Conservation (phyloP, 1,140 invertebrate species). For the Zaprionus lachaisei region DNA sequence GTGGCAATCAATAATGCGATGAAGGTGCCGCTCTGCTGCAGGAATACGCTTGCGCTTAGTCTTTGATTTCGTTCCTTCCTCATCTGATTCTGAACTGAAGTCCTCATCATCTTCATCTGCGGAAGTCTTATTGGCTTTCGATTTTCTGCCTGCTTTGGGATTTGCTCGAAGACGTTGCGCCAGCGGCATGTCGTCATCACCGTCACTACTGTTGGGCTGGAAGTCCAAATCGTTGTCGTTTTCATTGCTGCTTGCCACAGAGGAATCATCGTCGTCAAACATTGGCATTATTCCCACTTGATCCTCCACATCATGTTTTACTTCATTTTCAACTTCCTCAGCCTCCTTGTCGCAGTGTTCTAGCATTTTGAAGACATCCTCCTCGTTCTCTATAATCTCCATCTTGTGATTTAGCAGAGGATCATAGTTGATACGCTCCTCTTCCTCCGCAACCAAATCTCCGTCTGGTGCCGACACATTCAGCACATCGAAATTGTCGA, state of each 20-base stretch:
- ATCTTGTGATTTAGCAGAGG: slow-evolving; percentile 79
- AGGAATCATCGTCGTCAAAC: slow-evolving; percentile 42
- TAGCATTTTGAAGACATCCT: slow-evolving; percentile 81
- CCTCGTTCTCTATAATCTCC: slow-evolving; percentile 78
- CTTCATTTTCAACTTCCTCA: slow-evolving; percentile 59
- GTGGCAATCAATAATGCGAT: slow-evolving; percentile 78
- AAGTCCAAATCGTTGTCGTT: slow-evolving; percentile 52
- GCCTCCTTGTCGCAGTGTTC: slow-evolving; percentile 79
- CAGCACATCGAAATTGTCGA: slow-evolving; percentile 60
- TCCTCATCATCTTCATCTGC: slow-evolving; percentile 34
- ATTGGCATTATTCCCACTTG: slow-evolving; percentile 36
- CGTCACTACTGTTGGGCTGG: slow-evolving; percentile 64
- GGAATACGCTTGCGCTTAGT: slow-evolving; percentile 60
- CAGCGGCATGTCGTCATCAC: slow-evolving; percentile 72
- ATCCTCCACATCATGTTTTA: slow-evolving; percentile 43
- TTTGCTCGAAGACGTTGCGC: slow-evolving; percentile 56
- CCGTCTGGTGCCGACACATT: slow-evolving; percentile 51
- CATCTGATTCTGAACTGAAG: slow-evolving; percentile 34
- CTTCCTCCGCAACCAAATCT: slow-evolving; percentile 61
- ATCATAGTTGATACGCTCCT: slow-evolving; percentile 78
- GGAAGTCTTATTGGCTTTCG: slow-evolving; percentile 1
- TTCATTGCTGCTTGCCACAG: slow-evolving; percentile 42
- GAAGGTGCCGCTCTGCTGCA: slow-evolving; percentile 60
- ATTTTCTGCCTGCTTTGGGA: slow-evolving; percentile 11
- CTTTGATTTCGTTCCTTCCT: slow-evolving; percentile 44